phyloP scores from a whole-genome alignment of 2,113 vertebrate genomes.

The Sterna hirundo region DNA sequence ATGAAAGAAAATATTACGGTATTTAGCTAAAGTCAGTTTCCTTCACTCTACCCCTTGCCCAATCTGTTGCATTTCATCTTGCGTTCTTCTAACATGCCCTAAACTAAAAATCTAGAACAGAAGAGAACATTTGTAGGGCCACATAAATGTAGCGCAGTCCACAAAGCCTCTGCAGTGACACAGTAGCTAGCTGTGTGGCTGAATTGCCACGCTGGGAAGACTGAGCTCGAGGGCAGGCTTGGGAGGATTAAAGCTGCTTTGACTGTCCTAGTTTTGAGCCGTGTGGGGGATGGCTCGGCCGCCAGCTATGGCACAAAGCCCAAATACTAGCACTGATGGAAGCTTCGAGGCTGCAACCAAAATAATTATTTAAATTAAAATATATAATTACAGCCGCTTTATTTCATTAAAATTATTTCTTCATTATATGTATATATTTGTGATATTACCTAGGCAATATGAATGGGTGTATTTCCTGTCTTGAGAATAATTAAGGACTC shows the following conservation, averaged over 20 bases:
- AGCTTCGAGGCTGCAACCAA: not conserved
- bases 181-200: not conserved
- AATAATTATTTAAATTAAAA: conserved; percentile 4
- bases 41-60: not conserved
- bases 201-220: not conserved
- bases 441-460: not conserved
- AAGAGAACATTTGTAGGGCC: not conserved
- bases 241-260: conserved; percentile 4
- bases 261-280: not conserved
- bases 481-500: not conserved
- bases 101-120: not conserved
- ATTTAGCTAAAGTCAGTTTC: not conserved
- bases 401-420: conserved; percentile 1
- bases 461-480: not conserved
- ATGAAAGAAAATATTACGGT: not conserved
- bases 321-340: not conserved
- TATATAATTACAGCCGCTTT: not conserved
- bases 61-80: not conserved
- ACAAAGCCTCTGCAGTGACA: not conserved
- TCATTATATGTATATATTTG: not conserved
- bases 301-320: not conserved
- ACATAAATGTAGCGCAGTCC: not conserved
- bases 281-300: not conserved
- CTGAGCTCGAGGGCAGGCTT: not conserved
- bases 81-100: rapidly evolving